These are phyloP conservation scores for Acipenser ruthenus DNA, from an alignment of 2,797 vertebrate species.

Conservation along the genomic window DNA sequence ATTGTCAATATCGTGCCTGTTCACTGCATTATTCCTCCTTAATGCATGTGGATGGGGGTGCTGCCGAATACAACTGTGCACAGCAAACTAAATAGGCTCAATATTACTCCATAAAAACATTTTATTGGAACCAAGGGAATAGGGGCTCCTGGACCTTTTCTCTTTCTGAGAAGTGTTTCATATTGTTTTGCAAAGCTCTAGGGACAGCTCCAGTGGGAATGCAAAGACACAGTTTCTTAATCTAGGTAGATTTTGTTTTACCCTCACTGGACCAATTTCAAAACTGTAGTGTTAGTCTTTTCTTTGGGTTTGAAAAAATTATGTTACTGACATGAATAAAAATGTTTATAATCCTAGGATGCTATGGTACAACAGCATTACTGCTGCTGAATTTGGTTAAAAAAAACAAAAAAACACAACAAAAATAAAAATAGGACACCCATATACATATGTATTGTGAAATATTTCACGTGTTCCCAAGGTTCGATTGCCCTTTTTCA, in stretches of 20 bases:
- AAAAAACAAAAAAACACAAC: too few species aligned
- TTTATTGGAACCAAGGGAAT: background rate
- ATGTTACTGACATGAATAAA: background rate
- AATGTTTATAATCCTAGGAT: slow-evolving; percentile 5
- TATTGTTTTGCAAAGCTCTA: background rate
- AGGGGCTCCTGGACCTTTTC: background rate
- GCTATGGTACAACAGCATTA: background rate
- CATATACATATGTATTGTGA: too few species aligned
- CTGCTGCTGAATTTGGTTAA: too few species aligned
- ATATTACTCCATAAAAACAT: background rate
- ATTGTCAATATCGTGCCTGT: too few species aligned
- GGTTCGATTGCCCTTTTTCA: too few species aligned
- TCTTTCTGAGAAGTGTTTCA: background rate
- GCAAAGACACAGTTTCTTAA: background rate
- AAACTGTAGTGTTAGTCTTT: too few species aligned
- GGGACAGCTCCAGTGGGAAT: background rate
- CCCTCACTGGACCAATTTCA: too few species aligned
- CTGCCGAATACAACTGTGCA: background rate
- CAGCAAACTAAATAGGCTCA: background rate
- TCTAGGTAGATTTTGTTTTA: background rate
- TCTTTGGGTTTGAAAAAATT: background rate
- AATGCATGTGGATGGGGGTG: background rate
- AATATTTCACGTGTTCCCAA: too few species aligned
- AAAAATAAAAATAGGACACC: too few species aligned
- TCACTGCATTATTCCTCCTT: background rate